Percentiles rank a stretch among this genome's conserved stretches.
These are phyloP conservation scores for Petrocephalus microphthalmus DNA, from an alignment of 2,113 vertebrate genomes.

Conservation along the genomic window DNA sequence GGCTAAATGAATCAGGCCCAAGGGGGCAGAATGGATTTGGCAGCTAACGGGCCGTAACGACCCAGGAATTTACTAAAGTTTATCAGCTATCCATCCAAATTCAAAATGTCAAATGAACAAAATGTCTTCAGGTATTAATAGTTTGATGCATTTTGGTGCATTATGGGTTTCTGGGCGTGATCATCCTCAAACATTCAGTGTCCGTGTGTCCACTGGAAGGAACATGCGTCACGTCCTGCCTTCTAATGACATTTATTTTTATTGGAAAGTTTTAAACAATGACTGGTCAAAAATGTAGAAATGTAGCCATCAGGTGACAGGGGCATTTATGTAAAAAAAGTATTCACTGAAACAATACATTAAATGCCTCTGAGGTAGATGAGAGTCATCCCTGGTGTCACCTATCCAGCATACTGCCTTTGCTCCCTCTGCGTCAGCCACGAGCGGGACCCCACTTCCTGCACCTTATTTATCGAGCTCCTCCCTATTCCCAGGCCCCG, in stretches of 20 bases:
- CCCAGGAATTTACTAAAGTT: not conserved
- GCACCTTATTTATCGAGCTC: not conserved
- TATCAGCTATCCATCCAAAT: not conserved
- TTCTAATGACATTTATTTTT: not conserved
- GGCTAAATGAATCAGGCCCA: not conserved
- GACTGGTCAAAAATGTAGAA: not conserved
- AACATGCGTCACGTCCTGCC: not conserved
- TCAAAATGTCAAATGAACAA: not conserved
- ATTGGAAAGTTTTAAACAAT: not conserved
- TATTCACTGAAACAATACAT: not conserved
- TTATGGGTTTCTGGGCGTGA: not conserved
- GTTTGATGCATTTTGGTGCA: not conserved
- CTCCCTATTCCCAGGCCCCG: not conserved
- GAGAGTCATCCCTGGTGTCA: not conserved
- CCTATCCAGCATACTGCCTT: not conserved
- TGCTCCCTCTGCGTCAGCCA: not conserved
- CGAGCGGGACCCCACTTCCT: not conserved
- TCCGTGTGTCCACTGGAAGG: not conserved
- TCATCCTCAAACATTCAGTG: not conserved
- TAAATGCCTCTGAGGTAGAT: constrained; percentile 19
- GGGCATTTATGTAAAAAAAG: not conserved
- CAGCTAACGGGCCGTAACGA: not conserved
- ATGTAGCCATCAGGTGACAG: not conserved
- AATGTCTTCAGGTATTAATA: not conserved
- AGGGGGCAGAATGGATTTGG: not conserved